phyloP scores from a whole-genome alignment of 2,888 invertebrate species.

The Harmothoe impar region DNA sequence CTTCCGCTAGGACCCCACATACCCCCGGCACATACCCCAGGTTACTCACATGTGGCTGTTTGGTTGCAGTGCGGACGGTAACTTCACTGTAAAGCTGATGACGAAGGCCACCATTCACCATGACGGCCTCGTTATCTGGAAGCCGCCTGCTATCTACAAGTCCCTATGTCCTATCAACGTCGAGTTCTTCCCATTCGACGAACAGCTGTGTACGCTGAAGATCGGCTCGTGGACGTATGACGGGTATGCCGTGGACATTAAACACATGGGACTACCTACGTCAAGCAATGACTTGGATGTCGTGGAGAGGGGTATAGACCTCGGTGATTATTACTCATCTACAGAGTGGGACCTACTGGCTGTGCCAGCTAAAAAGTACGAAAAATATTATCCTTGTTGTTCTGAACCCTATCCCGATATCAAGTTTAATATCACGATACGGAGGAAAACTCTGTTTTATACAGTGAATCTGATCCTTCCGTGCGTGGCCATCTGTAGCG shows the following conservation, averaged over 20 bases:
- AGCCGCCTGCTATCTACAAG: slow-evolving; percentile 98
- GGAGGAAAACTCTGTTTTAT: slow-evolving; percentile 91
- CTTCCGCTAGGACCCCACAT: too few species aligned
- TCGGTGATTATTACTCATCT: slow-evolving; percentile 82
- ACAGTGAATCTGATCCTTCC: slow-evolving; percentile 98
- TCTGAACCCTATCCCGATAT: slow-evolving; percentile 84
- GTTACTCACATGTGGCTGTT: too few species aligned
- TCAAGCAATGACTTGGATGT: slow-evolving; percentile 64
- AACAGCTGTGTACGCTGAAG: slow-evolving; percentile 97
- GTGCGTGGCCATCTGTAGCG: slow-evolving; percentile 97
- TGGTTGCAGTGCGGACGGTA: slow-evolving; percentile 72
- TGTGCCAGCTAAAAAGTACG: slow-evolving; percentile 85
- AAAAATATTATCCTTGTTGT: slow-evolving; percentile 86
- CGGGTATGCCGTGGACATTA: slow-evolving; percentile 78
- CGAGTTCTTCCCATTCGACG: slow-evolving; percentile 85
- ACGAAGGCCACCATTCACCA: slow-evolving; percentile 73
- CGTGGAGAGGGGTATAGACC: slow-evolving; percentile 81
- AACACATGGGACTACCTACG: slow-evolving; percentile 69
- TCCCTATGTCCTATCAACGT: slow-evolving; percentile 86
- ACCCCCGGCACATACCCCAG: too few species aligned
- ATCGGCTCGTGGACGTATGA: slow-evolving; percentile 91
- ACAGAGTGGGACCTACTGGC: slow-evolving; percentile 85
- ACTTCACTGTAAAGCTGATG: slow-evolving; percentile 74
- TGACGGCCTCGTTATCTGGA: slow-evolving; percentile 81
- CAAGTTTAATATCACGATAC: slow-evolving; percentile 83